Conservation (phyloP, 2,113 vertebrate species). For the Macroglossus sobrinus region DNA sequence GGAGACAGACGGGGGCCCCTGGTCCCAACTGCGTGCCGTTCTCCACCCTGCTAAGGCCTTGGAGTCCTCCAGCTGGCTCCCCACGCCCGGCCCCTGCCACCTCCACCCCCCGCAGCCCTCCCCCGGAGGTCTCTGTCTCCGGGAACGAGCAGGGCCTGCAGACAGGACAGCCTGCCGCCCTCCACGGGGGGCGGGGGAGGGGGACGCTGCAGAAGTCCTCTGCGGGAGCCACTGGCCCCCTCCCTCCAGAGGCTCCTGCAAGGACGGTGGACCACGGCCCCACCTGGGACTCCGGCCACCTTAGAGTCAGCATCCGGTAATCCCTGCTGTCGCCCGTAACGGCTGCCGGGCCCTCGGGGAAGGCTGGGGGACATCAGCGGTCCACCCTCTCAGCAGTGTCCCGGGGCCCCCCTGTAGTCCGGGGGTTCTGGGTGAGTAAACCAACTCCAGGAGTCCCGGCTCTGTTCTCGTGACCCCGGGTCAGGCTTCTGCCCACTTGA, state of each 20-base stretch:
- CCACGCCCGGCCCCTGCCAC: not conserved
- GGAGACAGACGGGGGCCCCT: slow-evolving; percentile 72
- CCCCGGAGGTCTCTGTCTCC: too few relatives aligned
- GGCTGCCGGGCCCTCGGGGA: too few relatives aligned
- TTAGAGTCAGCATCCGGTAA: not conserved
- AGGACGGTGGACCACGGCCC: accelerated
- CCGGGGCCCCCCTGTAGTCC: not conserved
- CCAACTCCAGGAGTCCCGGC: accelerated
- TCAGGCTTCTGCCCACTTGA: not conserved
- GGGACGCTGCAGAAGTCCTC: not conserved
- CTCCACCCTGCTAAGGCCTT: slow-evolving; percentile 9
- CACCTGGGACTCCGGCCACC: accelerated
- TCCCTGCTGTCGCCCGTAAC: not conserved
- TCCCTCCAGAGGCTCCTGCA: not conserved
- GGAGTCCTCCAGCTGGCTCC: not conserved
- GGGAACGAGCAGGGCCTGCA: accelerated
- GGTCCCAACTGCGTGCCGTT: slow-evolving; percentile 51
- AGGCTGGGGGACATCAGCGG: not conserved
- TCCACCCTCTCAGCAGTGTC: accelerated
- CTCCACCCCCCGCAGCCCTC: accelerated
- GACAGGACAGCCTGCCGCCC: not conserved
- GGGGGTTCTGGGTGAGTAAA: not conserved
- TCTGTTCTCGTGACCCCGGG: not conserved
- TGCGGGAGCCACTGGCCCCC: not conserved
- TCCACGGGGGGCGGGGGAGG: too few relatives aligned